A percentile compares a stretch with the other conserved stretches of the same genome.
Conservation (phyloP, 2,113 vertebrate genomes). For the Malurus elegans region DNA sequence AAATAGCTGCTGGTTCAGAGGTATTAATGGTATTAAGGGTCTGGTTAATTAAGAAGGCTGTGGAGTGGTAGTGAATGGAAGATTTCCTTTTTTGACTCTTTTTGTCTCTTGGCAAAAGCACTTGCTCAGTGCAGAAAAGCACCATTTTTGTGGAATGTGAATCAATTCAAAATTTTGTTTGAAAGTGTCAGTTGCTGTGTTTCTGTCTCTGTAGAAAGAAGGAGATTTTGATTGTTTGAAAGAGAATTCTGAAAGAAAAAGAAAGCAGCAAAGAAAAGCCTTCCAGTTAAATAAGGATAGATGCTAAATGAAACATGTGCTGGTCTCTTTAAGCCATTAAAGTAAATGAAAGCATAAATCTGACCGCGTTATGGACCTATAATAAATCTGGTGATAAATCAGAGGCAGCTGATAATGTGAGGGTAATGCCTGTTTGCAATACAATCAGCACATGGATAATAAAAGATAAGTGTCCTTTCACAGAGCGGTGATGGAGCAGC, state of each 20-base stretch:
- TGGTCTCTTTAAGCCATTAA: neutral
- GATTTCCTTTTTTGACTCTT: neutral
- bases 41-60: neutral
- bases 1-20: neutral
- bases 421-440: slow-evolving; percentile 17
- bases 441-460: neutral
- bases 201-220: neutral
- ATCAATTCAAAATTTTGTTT: neutral
- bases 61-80: neutral
- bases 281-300: neutral
- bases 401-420: slow-evolving; percentile 20
- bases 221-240: neutral
- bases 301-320: neutral
- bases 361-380: neutral
- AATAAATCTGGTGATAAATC: slow-evolving; percentile 27
- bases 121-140: neutral
- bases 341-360: slow-evolving; percentile 8
- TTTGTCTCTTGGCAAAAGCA: neutral
- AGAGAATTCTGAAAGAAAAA: neutral
- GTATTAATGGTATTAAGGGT: neutral
- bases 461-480: neutral
- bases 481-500: neutral
- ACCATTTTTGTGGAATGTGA: fast-evolving
- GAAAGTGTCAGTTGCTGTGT: neutral
- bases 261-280: neutral